Evolutionary conservation across 2,888 invertebrate genomes (phyloP).

Genomic region (Acleris literana): DNA sequence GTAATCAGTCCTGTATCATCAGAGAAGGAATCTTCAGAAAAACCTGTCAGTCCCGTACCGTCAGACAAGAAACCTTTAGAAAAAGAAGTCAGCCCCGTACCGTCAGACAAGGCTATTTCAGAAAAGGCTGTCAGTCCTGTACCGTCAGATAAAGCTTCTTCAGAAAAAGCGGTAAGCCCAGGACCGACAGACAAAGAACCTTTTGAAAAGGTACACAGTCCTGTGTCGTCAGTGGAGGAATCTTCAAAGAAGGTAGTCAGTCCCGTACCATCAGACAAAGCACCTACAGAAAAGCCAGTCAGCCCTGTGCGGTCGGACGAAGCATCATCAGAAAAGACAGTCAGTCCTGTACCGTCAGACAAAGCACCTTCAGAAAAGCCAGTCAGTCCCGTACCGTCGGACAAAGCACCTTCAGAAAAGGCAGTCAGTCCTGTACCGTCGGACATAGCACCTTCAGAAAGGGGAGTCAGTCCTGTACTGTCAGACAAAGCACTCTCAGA

Average conservation of each 20-base stretch:
- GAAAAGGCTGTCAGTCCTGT: constrained; percentile 27
- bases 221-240: background rate
- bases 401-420: background rate
- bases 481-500: background rate
- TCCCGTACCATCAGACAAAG: constrained; percentile 25
- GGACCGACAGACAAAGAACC: background rate
- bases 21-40: background rate
- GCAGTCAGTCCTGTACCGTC: constrained; percentile 9
- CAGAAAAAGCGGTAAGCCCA: constrained; percentile 22
- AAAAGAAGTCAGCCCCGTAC: too few relatives aligned
- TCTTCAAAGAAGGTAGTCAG: constrained; percentile 19
- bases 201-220: too few relatives aligned
- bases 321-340: constrained; percentile 22
- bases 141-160: background rate
- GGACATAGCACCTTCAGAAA: constrained; percentile 27
- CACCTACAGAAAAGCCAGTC: constrained; percentile 22
- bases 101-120: constrained; percentile 31
- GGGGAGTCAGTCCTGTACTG: constrained; percentile 3
- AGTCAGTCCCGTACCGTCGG: constrained; percentile 3
- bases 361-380: constrained; percentile 20
- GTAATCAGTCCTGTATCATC: constrained; percentile 21
- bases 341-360: constrained; percentile 27
- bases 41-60: background rate
- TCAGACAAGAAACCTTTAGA: background rate
- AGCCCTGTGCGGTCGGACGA: constrained; percentile 18